A percentile compares a stretch with the other conserved stretches of the same genome.
phyloP scores from a whole-genome alignment of 2,113 vertebrate species.

The Cyanistes caeruleus region DNA sequence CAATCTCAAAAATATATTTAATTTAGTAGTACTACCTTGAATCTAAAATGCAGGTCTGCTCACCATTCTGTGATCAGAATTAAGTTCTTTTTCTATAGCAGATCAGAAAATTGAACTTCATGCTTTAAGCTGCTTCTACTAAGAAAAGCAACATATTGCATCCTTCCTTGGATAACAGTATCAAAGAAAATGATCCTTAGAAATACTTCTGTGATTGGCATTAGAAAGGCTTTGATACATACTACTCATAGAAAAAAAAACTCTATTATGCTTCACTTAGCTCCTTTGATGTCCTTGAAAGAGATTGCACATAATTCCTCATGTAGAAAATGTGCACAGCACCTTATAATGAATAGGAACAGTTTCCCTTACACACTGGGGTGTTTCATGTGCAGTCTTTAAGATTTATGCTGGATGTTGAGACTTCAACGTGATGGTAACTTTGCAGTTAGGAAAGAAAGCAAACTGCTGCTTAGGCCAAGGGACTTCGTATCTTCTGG shows the following conservation, averaged over 20 bases:
- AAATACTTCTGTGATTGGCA: conserved; percentile 8
- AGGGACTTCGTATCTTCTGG: not conserved
- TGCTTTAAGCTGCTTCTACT: not conserved
- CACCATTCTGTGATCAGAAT: not conserved
- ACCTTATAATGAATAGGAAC: not conserved
- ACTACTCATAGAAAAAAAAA: not conserved
- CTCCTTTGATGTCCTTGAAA: conserved; percentile 48
- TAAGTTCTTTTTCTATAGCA: not conserved
- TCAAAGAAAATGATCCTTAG: conserved; percentile 31
- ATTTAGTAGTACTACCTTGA: not conserved
- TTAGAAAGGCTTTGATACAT: not conserved
- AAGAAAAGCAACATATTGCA: not conserved
- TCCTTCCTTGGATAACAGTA: not conserved
- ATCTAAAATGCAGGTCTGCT: not conserved
- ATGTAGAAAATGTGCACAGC: not conserved
- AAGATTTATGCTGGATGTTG: not conserved
- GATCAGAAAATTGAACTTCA: not conserved
- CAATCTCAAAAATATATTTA: not conserved
- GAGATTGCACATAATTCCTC: not conserved
- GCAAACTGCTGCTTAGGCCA: not conserved
- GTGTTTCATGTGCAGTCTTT: not conserved
- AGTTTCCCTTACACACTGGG: not conserved
- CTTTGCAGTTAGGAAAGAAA: not conserved
- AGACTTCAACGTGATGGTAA: not conserved
- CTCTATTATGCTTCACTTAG: not conserved